A percentile compares a stretch with the other conserved stretches of the same genome.
phyloP scores from a whole-genome alignment of 1,140 invertebrate species.

The Penaeus chinensis region DNA sequence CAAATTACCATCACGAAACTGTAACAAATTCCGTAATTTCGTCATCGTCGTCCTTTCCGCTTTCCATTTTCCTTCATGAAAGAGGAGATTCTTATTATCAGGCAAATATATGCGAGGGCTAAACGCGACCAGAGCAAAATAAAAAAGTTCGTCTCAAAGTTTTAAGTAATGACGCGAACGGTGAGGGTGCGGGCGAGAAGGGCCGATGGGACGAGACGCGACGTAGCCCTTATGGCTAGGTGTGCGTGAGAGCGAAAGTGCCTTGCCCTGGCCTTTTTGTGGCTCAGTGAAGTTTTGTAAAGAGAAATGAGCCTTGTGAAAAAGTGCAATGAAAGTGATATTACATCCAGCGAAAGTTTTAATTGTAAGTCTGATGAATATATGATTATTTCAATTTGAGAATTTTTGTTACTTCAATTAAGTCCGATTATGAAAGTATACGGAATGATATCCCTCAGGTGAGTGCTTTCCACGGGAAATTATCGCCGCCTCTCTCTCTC shows the following conservation, averaged over 20 bases:
- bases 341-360: conserved; percentile 53
- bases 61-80: conserved; percentile 45
- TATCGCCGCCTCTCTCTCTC: background rate
- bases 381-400: conserved; percentile 57
- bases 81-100: conserved; percentile 58
- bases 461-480: background rate
- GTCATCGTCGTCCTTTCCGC: conserved; percentile 5
- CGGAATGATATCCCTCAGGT: conserved; percentile 1
- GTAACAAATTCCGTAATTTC: background rate
- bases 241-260: conserved; percentile 16
- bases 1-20: background rate
- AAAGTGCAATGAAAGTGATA: conserved; percentile 54
- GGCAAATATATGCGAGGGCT: conserved; percentile 59
- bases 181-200: conserved; percentile 21
- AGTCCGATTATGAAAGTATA: conserved; percentile 25
- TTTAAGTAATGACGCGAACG: conserved; percentile 57
- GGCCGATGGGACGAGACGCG: conserved; percentile 10
- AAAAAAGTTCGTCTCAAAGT: conserved; percentile 58
- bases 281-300: conserved; percentile 38
- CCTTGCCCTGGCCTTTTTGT: background rate
- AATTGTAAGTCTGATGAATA: conserved; percentile 61
- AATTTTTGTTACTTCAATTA: conserved; percentile 36
- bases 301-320: conserved; percentile 56
- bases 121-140: conserved; percentile 58
- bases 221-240: background rate